Evolutionary conservation across 2,113 vertebrate species (phyloP).

Genomic region (Grus americana): DNA sequence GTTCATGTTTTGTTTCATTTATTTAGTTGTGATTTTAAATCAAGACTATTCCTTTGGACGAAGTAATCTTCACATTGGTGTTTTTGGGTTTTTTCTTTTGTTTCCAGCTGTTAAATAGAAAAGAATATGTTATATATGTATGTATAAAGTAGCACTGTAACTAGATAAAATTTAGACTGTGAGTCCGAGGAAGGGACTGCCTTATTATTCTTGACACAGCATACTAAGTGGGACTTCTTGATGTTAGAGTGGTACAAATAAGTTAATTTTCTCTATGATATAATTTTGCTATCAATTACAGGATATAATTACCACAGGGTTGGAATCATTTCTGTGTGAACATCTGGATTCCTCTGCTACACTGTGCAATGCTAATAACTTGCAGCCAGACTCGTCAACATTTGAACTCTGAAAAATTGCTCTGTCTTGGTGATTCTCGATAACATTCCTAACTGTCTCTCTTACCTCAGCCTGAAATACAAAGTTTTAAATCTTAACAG

Average conservation of each 20-base stretch:
- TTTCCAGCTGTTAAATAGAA: background rate
- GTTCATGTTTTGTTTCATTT: background rate
- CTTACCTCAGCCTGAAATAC: conserved; percentile 48
- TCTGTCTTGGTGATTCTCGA: background rate
- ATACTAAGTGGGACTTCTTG: background rate
- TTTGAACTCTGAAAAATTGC: conserved; percentile 4
- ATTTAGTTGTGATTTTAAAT: background rate
- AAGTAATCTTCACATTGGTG: background rate
- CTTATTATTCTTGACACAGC: background rate
- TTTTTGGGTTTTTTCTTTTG: background rate
- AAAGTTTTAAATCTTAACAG: background rate
- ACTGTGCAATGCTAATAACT: conserved; percentile 18
- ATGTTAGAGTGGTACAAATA: background rate
- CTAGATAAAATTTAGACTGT: background rate
- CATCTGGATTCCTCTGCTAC: background rate
- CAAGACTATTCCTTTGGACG: background rate
- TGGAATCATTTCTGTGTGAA: conserved; percentile 38
- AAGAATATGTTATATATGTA: background rate
- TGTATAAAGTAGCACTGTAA: background rate
- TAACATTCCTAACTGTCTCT: background rate
- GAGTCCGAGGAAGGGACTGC: background rate
- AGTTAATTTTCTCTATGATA: background rate
- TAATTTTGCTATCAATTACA: background rate
- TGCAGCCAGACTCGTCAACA: conserved; percentile 15
- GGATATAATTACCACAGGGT: conserved; percentile 51